Evolutionary conservation across 2,888 invertebrate species (phyloP).

Genomic region (Pristionchus exspectatus): DNA sequence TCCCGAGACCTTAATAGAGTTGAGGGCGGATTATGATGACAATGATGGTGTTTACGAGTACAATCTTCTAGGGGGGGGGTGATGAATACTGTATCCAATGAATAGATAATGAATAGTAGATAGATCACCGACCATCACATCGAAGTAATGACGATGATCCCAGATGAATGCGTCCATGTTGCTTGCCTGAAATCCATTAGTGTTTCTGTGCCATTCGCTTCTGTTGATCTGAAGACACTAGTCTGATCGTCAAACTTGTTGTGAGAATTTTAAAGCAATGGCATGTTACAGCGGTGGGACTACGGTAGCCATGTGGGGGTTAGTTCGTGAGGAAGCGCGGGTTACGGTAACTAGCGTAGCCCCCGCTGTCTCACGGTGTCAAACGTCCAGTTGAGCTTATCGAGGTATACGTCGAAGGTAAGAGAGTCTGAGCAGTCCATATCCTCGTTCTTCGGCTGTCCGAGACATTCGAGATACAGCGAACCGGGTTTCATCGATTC

Average conservation of each 20-base stretch:
- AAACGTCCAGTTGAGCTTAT: not conserved
- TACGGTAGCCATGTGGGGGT: not conserved
- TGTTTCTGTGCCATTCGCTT: no score
- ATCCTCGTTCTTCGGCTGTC: conserved; percentile 67
- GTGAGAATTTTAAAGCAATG: no score
- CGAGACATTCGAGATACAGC: conserved; percentile 64
- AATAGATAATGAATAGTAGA: not conserved
- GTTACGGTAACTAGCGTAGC: conserved; percentile 3
- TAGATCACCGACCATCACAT: conserved; percentile 10
- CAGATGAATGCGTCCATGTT: conserved; percentile 64
- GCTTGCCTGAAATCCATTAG: not conserved
- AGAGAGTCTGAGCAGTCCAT: conserved; percentile 65
- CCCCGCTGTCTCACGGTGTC: not conserved
- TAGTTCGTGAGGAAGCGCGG: not conserved
- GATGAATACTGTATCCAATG: not conserved
- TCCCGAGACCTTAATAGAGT: not conserved
- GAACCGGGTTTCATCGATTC: conserved; percentile 63
- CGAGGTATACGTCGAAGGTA: not conserved
- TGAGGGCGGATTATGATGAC: not conserved
- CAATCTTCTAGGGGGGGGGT: no score
- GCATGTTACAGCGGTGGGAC: not conserved
- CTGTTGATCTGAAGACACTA: no score
- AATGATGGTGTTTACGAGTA: no score
- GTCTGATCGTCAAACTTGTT: not conserved
- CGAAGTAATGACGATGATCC: conserved; percentile 71